Conservation (phyloP, 2,113 vertebrate genomes). For the Gobiocypris rarus region DNA sequence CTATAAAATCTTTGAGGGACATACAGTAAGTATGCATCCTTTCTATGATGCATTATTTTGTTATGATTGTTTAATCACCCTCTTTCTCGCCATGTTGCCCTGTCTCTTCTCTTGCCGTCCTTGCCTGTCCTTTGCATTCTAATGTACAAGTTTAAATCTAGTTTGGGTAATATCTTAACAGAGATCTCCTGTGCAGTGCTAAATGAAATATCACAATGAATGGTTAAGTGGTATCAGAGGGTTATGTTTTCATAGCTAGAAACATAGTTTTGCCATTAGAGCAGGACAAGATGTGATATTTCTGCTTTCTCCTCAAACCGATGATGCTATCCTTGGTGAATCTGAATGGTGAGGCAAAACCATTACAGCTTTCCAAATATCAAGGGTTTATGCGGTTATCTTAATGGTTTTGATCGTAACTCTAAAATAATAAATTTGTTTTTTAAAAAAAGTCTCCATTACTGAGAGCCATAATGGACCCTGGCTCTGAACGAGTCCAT, state of each 20-base stretch:
- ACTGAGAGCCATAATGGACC: conserved; percentile 25
- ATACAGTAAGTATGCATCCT: too few relatives aligned
- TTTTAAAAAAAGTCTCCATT: conserved; percentile 22
- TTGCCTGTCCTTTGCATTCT: too few relatives aligned
- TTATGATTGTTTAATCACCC: too few relatives aligned
- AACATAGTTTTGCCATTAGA: neutral
- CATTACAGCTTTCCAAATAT: conserved; percentile 6
- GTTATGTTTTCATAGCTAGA: neutral
- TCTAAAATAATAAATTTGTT: conserved; percentile 25
- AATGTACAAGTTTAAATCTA: too few relatives aligned
- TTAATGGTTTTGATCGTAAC: conserved; percentile 22
- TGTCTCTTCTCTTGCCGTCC: too few relatives aligned
- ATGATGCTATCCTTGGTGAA: conserved; percentile 8
- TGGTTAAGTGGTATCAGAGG: neutral
- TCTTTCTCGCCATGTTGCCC: too few relatives aligned
- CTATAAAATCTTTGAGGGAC: too few relatives aligned
- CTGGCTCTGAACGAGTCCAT: conserved; percentile 7
- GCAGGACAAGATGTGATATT: neutral
- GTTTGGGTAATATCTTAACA: neutral
- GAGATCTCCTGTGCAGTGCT: neutral
- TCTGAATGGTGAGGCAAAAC: neutral
- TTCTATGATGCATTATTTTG: too few relatives aligned
- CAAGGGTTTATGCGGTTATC: neutral
- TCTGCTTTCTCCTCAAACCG: neutral
- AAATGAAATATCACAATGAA: neutral